A percentile compares a stretch with the other conserved stretches of the same genome.
Evolutionary conservation across 2,113 vertebrate genomes (phyloP).

Genomic region (Odontophorus gujanensis): DNA sequence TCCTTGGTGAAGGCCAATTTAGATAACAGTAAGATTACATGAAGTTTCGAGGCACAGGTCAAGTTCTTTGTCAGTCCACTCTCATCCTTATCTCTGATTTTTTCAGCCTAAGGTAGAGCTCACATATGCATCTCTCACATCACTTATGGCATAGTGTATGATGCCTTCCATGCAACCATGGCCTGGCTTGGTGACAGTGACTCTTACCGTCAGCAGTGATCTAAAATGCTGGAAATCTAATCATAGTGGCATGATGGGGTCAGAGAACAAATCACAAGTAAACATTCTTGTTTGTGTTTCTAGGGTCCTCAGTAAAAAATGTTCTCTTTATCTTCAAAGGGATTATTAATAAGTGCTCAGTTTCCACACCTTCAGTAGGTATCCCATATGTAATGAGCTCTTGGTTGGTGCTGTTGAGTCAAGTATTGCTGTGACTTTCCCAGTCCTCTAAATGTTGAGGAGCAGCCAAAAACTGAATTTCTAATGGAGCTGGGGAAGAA

Average conservation of each 20-base stretch:
- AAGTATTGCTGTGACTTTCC: background rate
- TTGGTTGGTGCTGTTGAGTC: background rate
- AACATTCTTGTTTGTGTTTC: slow-evolving; percentile 14
- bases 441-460: background rate
- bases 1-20: background rate
- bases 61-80: background rate
- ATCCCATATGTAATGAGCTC: background rate
- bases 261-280: background rate
- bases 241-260: background rate
- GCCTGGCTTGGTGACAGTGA: background rate
- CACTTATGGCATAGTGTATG: background rate
- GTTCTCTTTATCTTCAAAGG: background rate
- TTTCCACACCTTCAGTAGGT: background rate
- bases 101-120: background rate
- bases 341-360: background rate
- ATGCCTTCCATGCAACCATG: background rate
- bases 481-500: background rate
- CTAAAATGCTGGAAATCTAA: background rate
- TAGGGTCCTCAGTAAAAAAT: background rate
- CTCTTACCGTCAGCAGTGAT: background rate
- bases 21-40: background rate
- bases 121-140: rapidly evolving
- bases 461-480: background rate
- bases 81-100: background rate
- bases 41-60: background rate